These are phyloP conservation scores for Odobenus rosmarus DNA, from an alignment of 2,113 vertebrate genomes.

Conservation along the genomic window DNA sequence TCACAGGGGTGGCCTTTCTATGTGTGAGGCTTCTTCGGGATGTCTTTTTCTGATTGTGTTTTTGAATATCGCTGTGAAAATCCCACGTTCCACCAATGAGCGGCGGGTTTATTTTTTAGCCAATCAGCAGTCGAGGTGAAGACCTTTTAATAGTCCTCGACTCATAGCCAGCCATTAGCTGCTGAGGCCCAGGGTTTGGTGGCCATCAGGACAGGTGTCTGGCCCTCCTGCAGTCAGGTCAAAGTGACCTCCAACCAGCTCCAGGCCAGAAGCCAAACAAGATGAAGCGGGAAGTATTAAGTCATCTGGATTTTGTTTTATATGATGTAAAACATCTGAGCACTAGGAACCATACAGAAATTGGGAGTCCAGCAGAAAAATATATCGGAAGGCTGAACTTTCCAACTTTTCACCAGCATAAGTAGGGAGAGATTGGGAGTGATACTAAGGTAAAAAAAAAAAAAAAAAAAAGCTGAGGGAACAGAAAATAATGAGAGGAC, in stretches of 20 bases:
- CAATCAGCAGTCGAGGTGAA: neutral
- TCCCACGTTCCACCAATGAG: neutral
- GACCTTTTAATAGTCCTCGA: neutral
- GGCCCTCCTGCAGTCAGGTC: neutral
- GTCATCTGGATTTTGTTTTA: slow-evolving; percentile 33
- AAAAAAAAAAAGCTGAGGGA: neutral
- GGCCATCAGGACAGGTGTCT: neutral
- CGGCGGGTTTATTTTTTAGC: neutral
- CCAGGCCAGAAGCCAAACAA: neutral
- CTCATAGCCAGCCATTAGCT: neutral
- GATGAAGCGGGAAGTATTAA: neutral
- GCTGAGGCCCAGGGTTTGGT: too few species aligned
- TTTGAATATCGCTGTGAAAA: neutral
- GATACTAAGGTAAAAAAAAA: too few species aligned
- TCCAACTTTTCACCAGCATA: neutral
- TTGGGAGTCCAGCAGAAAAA: neutral
- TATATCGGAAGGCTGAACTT: neutral
- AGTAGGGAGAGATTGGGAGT: neutral
- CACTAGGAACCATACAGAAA: neutral
- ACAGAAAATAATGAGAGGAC: neutral
- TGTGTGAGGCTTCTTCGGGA: neutral
- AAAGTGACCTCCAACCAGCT: neutral
- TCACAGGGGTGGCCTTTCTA: neutral
- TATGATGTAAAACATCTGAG: slow-evolving; percentile 20
- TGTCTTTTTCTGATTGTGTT: neutral